A percentile compares a stretch with the other conserved stretches of the same genome.
phyloP scores from a whole-genome alignment of 2,888 invertebrate genomes.

The Tinea trinotella region DNA sequence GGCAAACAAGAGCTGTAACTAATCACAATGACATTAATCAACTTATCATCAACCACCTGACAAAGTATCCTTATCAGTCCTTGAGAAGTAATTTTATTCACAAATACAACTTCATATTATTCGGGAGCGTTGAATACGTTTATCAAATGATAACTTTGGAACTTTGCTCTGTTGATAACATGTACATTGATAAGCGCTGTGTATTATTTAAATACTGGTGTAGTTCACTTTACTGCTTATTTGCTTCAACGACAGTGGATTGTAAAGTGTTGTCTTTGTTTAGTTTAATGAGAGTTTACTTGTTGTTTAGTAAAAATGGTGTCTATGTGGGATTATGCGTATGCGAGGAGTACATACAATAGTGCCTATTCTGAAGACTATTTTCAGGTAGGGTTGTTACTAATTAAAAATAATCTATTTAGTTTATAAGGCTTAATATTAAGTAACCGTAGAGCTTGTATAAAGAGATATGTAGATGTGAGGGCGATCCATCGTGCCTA shows the following conservation, averaged over 20 bases:
- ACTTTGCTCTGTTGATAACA: slow-evolving; percentile 38
- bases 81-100: slow-evolving; percentile 6
- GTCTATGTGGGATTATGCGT: slow-evolving; percentile 27
- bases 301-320: slow-evolving; percentile 26
- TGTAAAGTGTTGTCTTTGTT: neutral
- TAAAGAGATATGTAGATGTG: too few relatives aligned
- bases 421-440: too few relatives aligned
- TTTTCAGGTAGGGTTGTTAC: slow-evolving; percentile 24
- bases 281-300: neutral
- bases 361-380: slow-evolving; percentile 19
- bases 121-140: slow-evolving; percentile 20
- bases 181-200: slow-evolving; percentile 20
- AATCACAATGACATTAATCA: too few relatives aligned
- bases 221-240: slow-evolving; percentile 24
- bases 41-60: neutral
- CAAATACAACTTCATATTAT: slow-evolving; percentile 19
- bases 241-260: slow-evolving; percentile 19
- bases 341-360: slow-evolving; percentile 18
- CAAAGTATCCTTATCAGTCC: neutral
- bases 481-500: too few relatives aligned
- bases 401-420: too few relatives aligned
- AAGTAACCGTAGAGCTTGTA: too few relatives aligned
- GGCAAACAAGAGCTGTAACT: too few relatives aligned
- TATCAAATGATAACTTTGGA: slow-evolving; percentile 30
- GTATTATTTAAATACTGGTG: slow-evolving; percentile 19